Evolutionary conservation across 2,797 vertebrate genomes (phyloP).

Genomic region (Pseudomugil gertrudae): DNA sequence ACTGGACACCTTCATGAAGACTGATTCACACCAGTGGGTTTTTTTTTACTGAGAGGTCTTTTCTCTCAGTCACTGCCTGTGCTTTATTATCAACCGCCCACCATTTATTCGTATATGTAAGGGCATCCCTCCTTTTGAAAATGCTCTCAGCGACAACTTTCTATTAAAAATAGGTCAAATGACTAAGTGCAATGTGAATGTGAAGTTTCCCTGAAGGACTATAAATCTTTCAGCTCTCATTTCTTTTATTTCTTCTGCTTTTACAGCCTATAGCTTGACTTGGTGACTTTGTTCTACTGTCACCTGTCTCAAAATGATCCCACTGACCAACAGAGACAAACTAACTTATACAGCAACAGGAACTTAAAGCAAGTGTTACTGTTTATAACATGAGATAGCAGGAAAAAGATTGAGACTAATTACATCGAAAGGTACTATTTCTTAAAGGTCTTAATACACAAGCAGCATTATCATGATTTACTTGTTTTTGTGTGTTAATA

Average conservation of each 20-base stretch:
- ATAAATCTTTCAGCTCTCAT: neutral
- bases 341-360: neutral
- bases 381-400: neutral
- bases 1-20: slow-evolving; percentile 44
- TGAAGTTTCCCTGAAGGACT: neutral
- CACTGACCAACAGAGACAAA: neutral
- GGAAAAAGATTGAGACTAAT: neutral
- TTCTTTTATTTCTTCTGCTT: neutral
- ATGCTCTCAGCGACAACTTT: neutral
- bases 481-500: neutral
- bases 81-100: slow-evolving; percentile 16
- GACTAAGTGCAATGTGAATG: neutral
- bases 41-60: slow-evolving; percentile 31
- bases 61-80: slow-evolving; percentile 8
- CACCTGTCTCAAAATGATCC: neutral
- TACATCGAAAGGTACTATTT: neutral
- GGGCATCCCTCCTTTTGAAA: neutral
- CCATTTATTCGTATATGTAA: neutral
- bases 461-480: neutral
- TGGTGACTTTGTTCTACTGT: neutral
- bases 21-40: slow-evolving; percentile 38
- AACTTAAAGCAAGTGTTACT: neutral
- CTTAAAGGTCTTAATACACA: neutral
- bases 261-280: neutral
- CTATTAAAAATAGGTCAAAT: slow-evolving; percentile 5